These are phyloP conservation scores for Drosophila pseudotalamancana DNA, from an alignment of 2,888 invertebrate species.

Conservation along the genomic window DNA sequence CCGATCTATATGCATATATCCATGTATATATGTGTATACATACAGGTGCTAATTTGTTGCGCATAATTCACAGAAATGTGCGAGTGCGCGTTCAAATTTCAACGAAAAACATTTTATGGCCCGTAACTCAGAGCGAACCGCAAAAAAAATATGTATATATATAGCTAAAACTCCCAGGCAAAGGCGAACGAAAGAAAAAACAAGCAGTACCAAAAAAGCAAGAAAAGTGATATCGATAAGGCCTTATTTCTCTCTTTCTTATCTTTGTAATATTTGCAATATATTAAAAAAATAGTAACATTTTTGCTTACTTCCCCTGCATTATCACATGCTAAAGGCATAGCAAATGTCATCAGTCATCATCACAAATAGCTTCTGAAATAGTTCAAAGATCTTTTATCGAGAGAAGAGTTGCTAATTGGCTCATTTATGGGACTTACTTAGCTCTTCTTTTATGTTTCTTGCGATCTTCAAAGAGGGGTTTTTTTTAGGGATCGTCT, in stretches of 20 bases:
- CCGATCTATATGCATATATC: neutral
- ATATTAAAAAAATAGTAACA: neutral
- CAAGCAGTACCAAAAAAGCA: too few species aligned
- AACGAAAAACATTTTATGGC: conserved; percentile 60
- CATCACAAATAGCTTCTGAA: too few species aligned
- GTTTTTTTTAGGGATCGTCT: too few species aligned
- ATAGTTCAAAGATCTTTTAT: neutral
- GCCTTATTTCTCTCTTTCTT: conserved; percentile 23
- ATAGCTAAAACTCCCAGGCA: neutral
- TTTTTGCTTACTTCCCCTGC: conserved; percentile 25
- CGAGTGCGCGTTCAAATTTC: conserved; percentile 58
- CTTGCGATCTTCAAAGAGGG: neutral
- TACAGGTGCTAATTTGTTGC: conserved; percentile 73
- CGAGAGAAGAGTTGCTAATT: conserved; percentile 1
- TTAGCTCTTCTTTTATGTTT: neutral
- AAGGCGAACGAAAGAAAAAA: neutral
- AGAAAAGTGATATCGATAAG: conserved; percentile 7
- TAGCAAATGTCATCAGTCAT: conserved; percentile 5
- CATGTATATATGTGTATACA: neutral
- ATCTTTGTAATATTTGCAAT: conserved; percentile 10
- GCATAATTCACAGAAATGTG: conserved; percentile 77
- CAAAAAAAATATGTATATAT: conserved; percentile 12
- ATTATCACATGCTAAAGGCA: neutral
- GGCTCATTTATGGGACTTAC: neutral
- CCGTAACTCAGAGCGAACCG: conserved; percentile 47